phyloP scores from a whole-genome alignment of 2,888 invertebrate species.

The Campopleginae sp. region DNA sequence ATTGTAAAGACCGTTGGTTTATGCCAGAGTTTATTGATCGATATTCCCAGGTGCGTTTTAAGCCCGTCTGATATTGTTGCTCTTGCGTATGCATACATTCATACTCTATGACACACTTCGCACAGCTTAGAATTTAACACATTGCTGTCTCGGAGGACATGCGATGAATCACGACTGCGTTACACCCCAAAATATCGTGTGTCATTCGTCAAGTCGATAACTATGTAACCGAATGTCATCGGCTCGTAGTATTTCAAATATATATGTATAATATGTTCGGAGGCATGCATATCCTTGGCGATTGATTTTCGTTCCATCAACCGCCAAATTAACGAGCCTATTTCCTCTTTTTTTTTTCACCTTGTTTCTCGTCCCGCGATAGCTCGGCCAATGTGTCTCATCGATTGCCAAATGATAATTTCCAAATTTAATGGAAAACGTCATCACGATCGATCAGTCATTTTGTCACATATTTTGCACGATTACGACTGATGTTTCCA shows the following conservation, averaged over 20 bases:
- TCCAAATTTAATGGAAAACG: background rate
- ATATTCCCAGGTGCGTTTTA: conserved; percentile 17
- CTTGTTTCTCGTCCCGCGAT: background rate
- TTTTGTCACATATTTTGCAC: background rate
- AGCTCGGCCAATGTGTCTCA: background rate
- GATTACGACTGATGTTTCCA: background rate
- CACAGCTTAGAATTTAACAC: conserved; percentile 15
- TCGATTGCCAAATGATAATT: background rate
- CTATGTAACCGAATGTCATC: conserved; percentile 20
- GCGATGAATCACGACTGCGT: background rate
- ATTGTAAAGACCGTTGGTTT: conserved; percentile 11
- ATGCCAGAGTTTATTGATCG: conserved; percentile 41
- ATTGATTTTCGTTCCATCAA: conserved; percentile 49
- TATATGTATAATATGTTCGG: background rate
- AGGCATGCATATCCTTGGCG: background rate
- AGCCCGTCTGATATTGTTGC: background rate
- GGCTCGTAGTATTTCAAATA: background rate
- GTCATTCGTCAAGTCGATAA: conserved; percentile 51
- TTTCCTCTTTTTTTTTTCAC: background rate
- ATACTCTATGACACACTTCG: background rate
- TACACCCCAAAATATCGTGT: conserved; percentile 53
- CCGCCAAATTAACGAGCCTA: background rate
- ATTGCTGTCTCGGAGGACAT: conserved; percentile 36
- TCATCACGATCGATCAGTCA: background rate
- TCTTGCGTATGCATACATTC: background rate